Base-by-base conservation (phyloP, 2,797 vertebrate genomes). In the Xerus rutilus region DNA sequence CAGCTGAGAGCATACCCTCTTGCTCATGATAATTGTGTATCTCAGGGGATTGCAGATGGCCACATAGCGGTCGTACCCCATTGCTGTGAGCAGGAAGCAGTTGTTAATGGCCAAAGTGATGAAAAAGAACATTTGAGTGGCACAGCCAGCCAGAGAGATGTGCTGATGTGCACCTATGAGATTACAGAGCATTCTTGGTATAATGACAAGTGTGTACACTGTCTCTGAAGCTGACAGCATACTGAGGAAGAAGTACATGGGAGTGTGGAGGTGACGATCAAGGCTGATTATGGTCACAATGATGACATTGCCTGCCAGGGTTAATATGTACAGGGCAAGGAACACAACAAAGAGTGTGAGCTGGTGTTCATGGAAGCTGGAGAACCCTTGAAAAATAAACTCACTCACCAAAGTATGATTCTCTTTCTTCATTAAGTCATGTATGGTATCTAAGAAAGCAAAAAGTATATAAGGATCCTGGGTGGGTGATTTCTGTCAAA, bases 191-290 rank as follows among this genome's bases (percentile, higher is more conserved):
- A 97, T 97, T 35, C 57, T 90, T 20, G 97, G 94, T 39, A 96
- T 52, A 79, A 96, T 96, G 49, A 95, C 86, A 10, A 96, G 47
- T 3, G 90, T 97, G 52, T 96, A 96, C 21, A 90, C 7, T 0
- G 94, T 96, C 45, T 97, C 96, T 20, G 95, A 96, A 45, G 74
- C 82, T 2, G 97, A 96, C 7, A 97, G 28, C 39, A 64, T 73
- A n/a, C 90, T 72, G 30, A 97, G 94, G 79, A 97, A 95, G 94
- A 97, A 96, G 88, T 94, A 96, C 95, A 91, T 94, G 54, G 95
- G 90, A 0, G 43, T 96, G 90, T 95, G 94, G 15, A 96, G 77
- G 30, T 92, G 84, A 20, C 0, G 25, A 21, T 96, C 94, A 67
- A 70, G 47, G 57, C 65, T 70, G 15, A 89, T 91, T 52, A 97